Evolutionary conservation across 2,797 vertebrate genomes (phyloP), one percentile per base, ranked within the genome.

Genomic region (Chaetodon trifasciatus): DNA sequence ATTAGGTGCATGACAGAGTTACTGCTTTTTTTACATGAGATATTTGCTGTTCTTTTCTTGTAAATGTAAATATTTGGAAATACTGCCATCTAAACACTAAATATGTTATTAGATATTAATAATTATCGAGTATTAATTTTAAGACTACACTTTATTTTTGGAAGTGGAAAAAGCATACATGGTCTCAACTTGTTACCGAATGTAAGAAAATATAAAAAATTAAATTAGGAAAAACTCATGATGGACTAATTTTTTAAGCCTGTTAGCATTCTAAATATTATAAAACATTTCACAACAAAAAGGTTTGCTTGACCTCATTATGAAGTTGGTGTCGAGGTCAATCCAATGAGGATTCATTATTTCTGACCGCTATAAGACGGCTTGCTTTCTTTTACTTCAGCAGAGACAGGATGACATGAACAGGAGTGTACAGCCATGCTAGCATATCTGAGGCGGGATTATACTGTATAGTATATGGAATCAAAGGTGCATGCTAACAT

Each of bases 21-120:
- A 3, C 4, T 32, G 28, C 28, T 49, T 66, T 76, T 63, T 6
- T 47, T 49, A 46, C 8, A 66, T 3, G 37, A 68, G 19, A 46
- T 46, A 24, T 64, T 55, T 63, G n/a, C 17, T 56, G 47, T 55
- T 63, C 0, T 52, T 53, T 52, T 68, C 19, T 44, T 63, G 19
- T n/a, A 32, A 53, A 72, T 53, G 17, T 52, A 52, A 62, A n/a
- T 53, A n/a, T 62, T 44, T 53, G 28, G 42, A 47, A 70, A 58
- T 46, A 70, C 8, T n/a, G 42, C 40, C 24, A 9, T 44, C 28
- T 35, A 32, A 69, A 53, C 5, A 11, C 16, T 2, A 53, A 42
- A 57, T 35, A 46, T 46, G 7, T 70, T 44, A 44, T 44, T n/a
- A 28, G 13, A 55, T 21, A 17, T 16, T 32, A 19, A 44, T 32